Evolutionary conservation across 2,797 vertebrate species (phyloP).

Genomic region (Sparidentex hasta): DNA sequence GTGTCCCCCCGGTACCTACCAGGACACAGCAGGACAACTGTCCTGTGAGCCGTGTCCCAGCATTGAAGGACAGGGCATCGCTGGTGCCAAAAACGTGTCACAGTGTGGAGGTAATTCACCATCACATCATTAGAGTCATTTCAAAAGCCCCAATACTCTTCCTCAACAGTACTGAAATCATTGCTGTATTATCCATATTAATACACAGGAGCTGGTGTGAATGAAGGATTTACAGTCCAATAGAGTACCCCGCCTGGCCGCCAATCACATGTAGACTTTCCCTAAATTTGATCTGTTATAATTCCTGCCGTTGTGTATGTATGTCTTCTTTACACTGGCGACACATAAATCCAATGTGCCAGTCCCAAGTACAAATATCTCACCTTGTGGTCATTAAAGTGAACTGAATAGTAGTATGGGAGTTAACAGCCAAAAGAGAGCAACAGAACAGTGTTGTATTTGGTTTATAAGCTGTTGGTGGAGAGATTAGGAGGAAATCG

Average conservation of each 20-base stretch:
- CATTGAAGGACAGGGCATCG: constrained; percentile 88
- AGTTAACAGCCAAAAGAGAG: constrained; percentile 2
- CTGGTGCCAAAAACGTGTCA: constrained; percentile 92
- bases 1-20: constrained; percentile 92
- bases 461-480: not conserved
- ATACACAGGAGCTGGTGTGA: not conserved
- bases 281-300: not conserved
- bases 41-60: constrained; percentile 95
- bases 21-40: constrained; percentile 93
- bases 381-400: constrained; percentile 32
- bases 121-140: not conserved
- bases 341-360: not conserved
- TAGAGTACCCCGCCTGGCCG: not conserved
- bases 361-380: not conserved
- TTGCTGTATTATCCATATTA: not conserved
- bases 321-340: not conserved
- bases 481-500: not conserved
- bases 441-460: constrained; percentile 2
- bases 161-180: not conserved
- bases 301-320: not conserved
- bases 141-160: too few species aligned
- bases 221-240: not conserved
- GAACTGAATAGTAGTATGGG: constrained; percentile 8
- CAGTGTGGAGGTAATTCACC: constrained; percentile 91
- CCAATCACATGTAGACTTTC: not conserved